phyloP scores from a whole-genome alignment of 2,113 vertebrate genomes.

The Mugil cephalus region DNA sequence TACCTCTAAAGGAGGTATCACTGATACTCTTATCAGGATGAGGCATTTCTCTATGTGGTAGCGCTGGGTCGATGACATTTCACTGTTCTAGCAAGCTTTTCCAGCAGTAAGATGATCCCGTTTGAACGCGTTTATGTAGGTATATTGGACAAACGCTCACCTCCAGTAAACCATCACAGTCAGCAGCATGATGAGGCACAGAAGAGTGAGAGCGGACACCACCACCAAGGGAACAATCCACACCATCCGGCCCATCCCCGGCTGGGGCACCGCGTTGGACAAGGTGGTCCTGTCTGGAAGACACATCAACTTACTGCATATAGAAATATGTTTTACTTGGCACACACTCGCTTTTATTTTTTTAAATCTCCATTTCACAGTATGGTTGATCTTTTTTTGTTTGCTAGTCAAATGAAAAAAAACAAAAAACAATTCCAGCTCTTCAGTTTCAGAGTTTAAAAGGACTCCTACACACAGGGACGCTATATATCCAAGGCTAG shows the following conservation, averaged over 20 bases:
- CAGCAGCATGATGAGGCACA: slow-evolving; percentile 96
- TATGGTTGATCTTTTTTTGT: too few relatives aligned
- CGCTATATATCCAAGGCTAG: too few relatives aligned
- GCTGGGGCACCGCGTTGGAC: slow-evolving; percentile 84
- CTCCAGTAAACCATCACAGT: slow-evolving; percentile 98
- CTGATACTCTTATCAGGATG: not conserved
- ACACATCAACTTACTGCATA: not conserved
- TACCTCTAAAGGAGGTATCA: not conserved
- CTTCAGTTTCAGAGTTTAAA: too few relatives aligned
- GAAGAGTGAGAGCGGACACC: slow-evolving; percentile 95
- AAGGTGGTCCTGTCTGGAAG: slow-evolving; percentile 83
- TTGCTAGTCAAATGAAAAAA: too few relatives aligned
- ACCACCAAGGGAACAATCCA: slow-evolving; percentile 98
- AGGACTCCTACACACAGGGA: too few relatives aligned
- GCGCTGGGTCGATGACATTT: slow-evolving; percentile 12
- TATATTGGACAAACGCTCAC: slow-evolving; percentile 80
- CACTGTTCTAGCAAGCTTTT: slow-evolving; percentile 1
- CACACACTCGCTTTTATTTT: not conserved
- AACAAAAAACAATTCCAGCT: too few relatives aligned
- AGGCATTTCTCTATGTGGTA: slow-evolving; percentile 5
- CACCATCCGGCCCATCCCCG: slow-evolving; percentile 91
- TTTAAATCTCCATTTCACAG: too few relatives aligned
- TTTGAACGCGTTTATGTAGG: not conserved
- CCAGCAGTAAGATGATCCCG: not conserved
- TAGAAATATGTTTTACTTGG: not conserved